These are phyloP conservation scores for Drosophila robusta DNA, from an alignment of 2,888 invertebrate species.

Conservation along the genomic window DNA sequence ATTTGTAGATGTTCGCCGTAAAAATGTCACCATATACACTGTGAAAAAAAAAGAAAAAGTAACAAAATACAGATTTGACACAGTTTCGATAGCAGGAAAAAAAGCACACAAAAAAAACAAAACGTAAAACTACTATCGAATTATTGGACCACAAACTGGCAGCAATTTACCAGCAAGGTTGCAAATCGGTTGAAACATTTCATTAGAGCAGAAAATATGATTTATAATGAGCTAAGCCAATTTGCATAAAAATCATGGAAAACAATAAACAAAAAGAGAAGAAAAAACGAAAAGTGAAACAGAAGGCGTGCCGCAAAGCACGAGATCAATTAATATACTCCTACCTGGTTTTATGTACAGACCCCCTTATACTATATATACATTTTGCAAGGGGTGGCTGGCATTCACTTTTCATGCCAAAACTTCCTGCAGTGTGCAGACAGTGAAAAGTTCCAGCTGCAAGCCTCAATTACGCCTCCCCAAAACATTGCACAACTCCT, in stretches of 20 bases:
- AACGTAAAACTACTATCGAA: conserved; percentile 35
- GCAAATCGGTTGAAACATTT: conserved; percentile 51
- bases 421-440: conserved; percentile 43
- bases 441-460: conserved; percentile 35
- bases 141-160: conserved; percentile 61
- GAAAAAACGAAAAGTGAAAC: conserved; percentile 41
- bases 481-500: conserved; percentile 55
- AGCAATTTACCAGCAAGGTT: conserved; percentile 54
- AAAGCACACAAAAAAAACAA: conserved; percentile 4
- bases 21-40: conserved; percentile 50
- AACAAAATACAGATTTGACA: conserved; percentile 8
- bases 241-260: conserved; percentile 47
- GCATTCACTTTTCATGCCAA: conserved; percentile 59
- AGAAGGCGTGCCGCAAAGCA: conserved; percentile 55
- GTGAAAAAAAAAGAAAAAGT: conserved; percentile 16
- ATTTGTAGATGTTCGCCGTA: conserved; percentile 27
- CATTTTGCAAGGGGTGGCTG: not conserved
- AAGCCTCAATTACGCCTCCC: conserved; percentile 24
- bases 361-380: conserved; percentile 5
- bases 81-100: conserved; percentile 43
- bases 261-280: conserved; percentile 9
- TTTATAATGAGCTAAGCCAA: conserved; percentile 54
- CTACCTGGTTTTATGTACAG: conserved; percentile 16
- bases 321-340: conserved; percentile 54
- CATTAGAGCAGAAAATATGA: conserved; percentile 71